These are phyloP conservation scores for Cyprichromis sp. DNA, from an alignment of 2,113 vertebrate genomes.

Conservation along the genomic window DNA sequence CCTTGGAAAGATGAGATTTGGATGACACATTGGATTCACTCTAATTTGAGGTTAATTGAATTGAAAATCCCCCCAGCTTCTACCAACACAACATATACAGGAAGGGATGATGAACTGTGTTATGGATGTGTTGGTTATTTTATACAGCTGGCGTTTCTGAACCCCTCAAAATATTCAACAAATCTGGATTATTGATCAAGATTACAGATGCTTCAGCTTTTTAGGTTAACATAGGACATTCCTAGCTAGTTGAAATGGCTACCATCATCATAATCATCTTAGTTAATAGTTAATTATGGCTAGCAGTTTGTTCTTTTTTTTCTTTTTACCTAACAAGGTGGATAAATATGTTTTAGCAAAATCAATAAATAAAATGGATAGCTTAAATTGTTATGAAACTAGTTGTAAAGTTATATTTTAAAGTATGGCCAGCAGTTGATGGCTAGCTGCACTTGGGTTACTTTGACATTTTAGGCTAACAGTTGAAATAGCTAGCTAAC, in stretches of 20 bases:
- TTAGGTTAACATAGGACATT: background rate
- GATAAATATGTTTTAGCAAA: background rate
- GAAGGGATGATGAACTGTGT: background rate
- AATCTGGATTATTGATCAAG: background rate
- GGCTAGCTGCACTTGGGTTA: background rate
- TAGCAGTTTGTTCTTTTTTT: background rate
- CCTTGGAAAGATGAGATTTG: slow-evolving; percentile 22
- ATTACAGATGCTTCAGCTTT: background rate
- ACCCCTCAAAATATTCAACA: background rate
- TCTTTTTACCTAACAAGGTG: background rate
- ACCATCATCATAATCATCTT: background rate
- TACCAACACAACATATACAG: background rate
- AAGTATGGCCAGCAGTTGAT: background rate
- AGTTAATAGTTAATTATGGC: background rate
- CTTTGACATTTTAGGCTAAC: background rate
- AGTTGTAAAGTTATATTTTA: background rate
- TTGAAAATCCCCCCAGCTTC: background rate
- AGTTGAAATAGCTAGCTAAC: background rate
- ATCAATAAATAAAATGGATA: background rate
- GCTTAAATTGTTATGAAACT: background rate
- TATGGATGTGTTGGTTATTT: background rate
- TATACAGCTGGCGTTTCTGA: background rate
- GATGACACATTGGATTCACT: slow-evolving; percentile 26
- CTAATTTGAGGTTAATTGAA: slow-evolving; percentile 58
- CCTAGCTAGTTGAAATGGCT: background rate